Evolutionary conservation across 2,888 invertebrate genomes (phyloP).

Genomic region (Alloscopus bannaensis): DNA sequence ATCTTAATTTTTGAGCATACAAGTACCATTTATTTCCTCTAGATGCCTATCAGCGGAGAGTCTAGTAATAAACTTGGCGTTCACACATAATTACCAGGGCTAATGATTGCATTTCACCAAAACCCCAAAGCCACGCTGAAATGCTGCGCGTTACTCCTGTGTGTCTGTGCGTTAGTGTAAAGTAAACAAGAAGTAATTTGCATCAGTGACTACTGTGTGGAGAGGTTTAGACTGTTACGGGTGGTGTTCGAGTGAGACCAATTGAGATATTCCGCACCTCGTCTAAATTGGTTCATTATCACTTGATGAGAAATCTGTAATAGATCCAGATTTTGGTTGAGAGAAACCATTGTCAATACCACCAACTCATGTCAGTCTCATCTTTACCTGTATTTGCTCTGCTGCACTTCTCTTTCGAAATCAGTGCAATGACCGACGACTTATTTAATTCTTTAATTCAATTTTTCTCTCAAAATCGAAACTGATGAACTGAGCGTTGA

Average conservation of each 20-base stretch:
- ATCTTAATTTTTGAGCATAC: not conserved
- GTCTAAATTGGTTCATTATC: no score
- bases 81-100: not conserved
- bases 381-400: not conserved
- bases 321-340: not conserved
- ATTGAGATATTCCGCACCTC: not conserved
- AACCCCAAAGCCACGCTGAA: not conserved
- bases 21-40: not conserved
- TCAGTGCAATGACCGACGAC: not conserved
- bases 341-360: not conserved
- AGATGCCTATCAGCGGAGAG: slow-evolving; percentile 3
- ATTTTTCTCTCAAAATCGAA: not conserved
- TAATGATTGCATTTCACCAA: slow-evolving; percentile 8
- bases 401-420: no score
- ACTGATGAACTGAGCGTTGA: not conserved
- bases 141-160: not conserved
- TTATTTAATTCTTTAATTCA: not conserved
- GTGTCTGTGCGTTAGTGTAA: not conserved
- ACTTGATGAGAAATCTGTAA: not conserved
- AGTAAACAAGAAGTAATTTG: not conserved
- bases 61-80: not conserved
- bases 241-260: not conserved
- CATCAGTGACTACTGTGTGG: not conserved
- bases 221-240: not conserved
- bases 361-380: not conserved